These are phyloP conservation scores for Gallinago media DNA, from an alignment of 2,113 vertebrate genomes.

Conservation along the genomic window DNA sequence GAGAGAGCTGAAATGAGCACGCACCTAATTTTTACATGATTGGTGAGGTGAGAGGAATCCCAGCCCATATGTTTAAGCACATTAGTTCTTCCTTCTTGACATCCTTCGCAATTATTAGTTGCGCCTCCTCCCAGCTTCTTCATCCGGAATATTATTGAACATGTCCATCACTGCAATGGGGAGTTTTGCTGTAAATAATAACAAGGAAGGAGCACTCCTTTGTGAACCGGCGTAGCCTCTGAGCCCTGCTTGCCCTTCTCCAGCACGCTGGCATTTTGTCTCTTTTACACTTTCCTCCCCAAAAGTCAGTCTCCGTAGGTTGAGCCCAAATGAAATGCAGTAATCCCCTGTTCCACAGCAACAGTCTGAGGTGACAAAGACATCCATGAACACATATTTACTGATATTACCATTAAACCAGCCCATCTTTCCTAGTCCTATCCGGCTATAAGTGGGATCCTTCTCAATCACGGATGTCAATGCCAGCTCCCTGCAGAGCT, in stretches of 20 bases:
- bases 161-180: not conserved
- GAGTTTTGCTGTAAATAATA: not conserved
- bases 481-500: not conserved
- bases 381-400: not conserved
- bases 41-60: not conserved
- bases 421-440: not conserved
- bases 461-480: not conserved
- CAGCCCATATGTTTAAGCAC: not conserved
- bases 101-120: not conserved
- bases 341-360: not conserved
- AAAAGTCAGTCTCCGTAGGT: not conserved
- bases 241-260: accelerated
- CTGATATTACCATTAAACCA: not conserved
- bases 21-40: not conserved
- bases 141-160: not conserved
- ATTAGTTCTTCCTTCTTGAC: not conserved
- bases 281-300: not conserved
- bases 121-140: not conserved
- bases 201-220: not conserved
- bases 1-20: not conserved
- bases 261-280: not conserved
- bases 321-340: not conserved
- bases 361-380: not conserved
- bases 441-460: not conserved
- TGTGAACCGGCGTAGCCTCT: accelerated